These are phyloP conservation scores for Phaethon lepturus DNA, from an alignment of 2,113 vertebrate genomes.

Conservation along the genomic window DNA sequence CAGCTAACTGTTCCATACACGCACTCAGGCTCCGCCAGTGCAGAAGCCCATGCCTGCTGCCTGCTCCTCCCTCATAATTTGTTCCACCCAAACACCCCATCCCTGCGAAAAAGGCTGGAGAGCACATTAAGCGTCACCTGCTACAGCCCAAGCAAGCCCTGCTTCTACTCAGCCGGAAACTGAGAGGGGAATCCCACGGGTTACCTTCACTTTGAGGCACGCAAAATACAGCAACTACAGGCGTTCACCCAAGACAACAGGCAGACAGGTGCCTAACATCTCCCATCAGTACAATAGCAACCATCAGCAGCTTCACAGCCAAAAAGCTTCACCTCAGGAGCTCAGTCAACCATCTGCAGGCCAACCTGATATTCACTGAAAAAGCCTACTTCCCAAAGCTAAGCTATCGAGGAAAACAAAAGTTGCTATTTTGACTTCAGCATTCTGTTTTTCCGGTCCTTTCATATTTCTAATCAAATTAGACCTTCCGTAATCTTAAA, in stretches of 20 bases:
- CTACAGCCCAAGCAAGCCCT: neutral
- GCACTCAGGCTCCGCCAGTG: accelerated
- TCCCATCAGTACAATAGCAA: neutral
- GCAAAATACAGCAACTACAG: neutral
- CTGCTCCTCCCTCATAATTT: neutral
- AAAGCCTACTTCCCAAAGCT: neutral
- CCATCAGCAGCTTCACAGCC: neutral
- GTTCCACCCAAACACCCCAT: neutral
- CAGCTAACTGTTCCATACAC: neutral
- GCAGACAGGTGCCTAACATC: neutral
- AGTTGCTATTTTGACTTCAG: too few relatives aligned
- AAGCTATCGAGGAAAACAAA: neutral
- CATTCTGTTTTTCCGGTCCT: neutral
- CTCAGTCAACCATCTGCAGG: neutral
- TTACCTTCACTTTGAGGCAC: too few relatives aligned
- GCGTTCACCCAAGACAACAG: neutral
- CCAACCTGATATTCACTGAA: neutral
- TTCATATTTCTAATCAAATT: neutral
- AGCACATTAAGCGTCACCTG: neutral
- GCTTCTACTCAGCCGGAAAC: neutral
- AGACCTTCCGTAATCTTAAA: too few relatives aligned
- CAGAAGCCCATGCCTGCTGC: neutral
- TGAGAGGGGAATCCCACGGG: neutral
- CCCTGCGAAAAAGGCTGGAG: neutral
- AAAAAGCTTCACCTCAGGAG: neutral